phyloP scores from a whole-genome alignment of 2,888 invertebrate species.

The Stenodema calcarata region DNA sequence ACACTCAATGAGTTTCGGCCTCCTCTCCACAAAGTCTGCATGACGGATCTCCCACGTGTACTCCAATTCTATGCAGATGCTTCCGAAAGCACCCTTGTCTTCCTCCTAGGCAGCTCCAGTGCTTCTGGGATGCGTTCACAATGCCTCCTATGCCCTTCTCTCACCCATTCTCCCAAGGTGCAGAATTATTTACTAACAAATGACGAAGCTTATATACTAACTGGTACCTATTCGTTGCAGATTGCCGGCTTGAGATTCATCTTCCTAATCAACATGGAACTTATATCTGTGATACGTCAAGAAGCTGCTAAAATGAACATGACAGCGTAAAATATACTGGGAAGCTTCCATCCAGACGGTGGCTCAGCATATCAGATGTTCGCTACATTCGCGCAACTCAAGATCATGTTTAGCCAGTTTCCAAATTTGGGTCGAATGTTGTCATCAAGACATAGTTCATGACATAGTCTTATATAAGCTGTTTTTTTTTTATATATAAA shows the following conservation, averaged over 20 bases:
- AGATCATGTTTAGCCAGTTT: neutral
- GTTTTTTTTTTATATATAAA: neutral
- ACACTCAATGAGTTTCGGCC: too few species aligned
- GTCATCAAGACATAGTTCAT: neutral
- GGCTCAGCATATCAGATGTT: neutral
- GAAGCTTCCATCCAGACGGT: neutral
- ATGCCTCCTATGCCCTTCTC: too few species aligned
- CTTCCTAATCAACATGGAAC: slow-evolving; percentile 90
- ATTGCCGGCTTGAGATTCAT: slow-evolving; percentile 90
- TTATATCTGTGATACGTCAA: slow-evolving; percentile 86
- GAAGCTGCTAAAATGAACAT: slow-evolving; percentile 79
- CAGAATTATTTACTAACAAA: too few species aligned
- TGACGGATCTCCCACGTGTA: too few species aligned
- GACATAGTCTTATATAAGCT: neutral
- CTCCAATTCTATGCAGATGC: too few species aligned
- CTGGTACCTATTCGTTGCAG: slow-evolving; percentile 65
- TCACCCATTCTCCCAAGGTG: too few species aligned
- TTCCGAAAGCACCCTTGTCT: too few species aligned
- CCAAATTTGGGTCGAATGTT: neutral
- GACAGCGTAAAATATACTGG: slow-evolving; percentile 56
- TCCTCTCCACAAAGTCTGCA: too few species aligned
- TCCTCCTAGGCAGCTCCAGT: too few species aligned
- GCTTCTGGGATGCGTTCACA: too few species aligned
- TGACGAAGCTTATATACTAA: too few species aligned
- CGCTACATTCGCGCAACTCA: neutral